phyloP scores from a whole-genome alignment of 2,888 invertebrate genomes.

The Pheosia gnoma region DNA sequence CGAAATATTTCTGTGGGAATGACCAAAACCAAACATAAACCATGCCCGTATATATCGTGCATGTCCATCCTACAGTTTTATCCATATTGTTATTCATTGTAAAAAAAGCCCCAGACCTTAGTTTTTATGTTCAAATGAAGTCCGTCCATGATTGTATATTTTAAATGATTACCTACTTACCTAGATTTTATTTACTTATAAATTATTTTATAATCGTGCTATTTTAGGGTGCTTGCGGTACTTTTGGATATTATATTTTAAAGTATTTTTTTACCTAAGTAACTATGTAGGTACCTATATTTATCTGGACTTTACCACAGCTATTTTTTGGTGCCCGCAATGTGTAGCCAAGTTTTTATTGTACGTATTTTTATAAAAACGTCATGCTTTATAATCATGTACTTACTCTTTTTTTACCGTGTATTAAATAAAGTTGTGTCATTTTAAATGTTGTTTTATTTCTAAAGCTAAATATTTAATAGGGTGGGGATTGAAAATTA shows the following conservation, averaged over 20 bases:
- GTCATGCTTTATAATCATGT: conserved; percentile 14
- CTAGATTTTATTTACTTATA: conserved; percentile 3
- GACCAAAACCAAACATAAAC: no score
- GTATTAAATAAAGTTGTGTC: conserved; percentile 43
- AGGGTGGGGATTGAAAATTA: no score
- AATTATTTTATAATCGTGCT: conserved; percentile 2
- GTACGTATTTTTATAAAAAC: neutral
- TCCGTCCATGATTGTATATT: conserved; percentile 4
- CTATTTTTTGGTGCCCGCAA: neutral
- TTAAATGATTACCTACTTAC: neutral
- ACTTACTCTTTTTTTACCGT: conserved; percentile 30
- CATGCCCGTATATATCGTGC: no score
- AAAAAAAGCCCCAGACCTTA: neutral
- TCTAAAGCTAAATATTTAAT: neutral
- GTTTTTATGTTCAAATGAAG: neutral
- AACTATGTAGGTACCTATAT: neutral
- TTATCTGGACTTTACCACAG: neutral
- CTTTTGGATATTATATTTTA: neutral
- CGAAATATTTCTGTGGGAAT: no score
- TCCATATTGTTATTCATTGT: no score
- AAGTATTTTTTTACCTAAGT: no score
- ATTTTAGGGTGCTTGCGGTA: neutral
- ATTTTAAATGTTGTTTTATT: conserved; percentile 31
- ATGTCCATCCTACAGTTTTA: no score
- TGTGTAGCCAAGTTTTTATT: conserved; percentile 2